Conservation (phyloP, 1,140 invertebrate genomes). For the Drosophila nebulosa region DNA sequence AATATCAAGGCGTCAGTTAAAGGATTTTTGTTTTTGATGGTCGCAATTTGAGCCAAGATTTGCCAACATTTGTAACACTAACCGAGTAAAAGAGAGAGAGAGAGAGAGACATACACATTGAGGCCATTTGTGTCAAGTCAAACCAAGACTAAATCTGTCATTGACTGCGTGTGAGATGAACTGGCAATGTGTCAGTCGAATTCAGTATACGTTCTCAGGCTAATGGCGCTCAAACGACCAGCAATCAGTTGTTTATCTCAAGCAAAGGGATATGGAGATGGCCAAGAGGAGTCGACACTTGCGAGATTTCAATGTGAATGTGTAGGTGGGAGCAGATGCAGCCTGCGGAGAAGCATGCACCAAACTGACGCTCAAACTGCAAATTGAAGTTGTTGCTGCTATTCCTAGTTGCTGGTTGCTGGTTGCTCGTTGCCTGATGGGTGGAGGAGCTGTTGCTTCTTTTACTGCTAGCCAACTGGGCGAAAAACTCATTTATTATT, state of each 20-base stretch:
- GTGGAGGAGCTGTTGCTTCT: neutral
- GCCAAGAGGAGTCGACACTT: neutral
- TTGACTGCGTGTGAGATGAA: constrained; percentile 62
- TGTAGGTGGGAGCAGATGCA: constrained; percentile 19
- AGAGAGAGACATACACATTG: constrained; percentile 13
- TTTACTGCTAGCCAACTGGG: constrained; percentile 57
- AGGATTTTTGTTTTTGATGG: constrained; percentile 44
- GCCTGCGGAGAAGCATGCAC: constrained; percentile 55
- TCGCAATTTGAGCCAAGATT: constrained; percentile 57
- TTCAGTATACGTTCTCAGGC: constrained; percentile 33
- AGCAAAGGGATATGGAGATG: neutral
- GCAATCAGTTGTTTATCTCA: constrained; percentile 74
- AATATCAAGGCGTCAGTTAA: too few species aligned
- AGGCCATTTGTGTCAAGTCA: constrained; percentile 54
- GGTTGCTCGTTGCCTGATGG: neutral
- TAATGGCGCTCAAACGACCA: constrained; percentile 72
- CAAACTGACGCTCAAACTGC: constrained; percentile 63
- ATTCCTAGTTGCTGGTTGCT: neutral
- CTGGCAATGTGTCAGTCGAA: constrained; percentile 68
- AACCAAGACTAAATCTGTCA: constrained; percentile 70
- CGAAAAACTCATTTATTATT: constrained; percentile 77
- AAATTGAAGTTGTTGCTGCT: constrained; percentile 62
- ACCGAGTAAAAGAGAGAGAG: neutral
- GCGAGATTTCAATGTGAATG: neutral
- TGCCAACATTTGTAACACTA: constrained; percentile 60